Evolutionary conservation across 2,797 vertebrate genomes (phyloP), one percentile per base, ranked within the genome.

Genomic region (Lepilemur septentrionalis): DNA sequence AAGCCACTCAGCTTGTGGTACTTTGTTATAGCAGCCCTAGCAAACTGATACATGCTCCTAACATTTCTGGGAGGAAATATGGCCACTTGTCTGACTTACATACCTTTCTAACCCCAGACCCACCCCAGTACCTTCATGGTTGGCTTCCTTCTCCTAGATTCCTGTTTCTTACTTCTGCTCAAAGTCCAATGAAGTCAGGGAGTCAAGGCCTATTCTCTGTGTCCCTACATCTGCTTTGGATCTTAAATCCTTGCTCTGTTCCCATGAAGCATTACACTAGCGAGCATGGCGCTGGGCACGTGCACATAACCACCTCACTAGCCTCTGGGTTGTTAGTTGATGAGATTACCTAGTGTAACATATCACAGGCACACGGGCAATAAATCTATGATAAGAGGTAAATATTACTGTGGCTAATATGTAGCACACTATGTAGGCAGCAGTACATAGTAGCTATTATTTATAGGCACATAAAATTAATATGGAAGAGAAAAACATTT

Each of bases 401-500:
- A 91, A 46, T 48, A 69, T 83, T 63, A 78, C 14, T 43, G 5
- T 72, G 25, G 25, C 23, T 55, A 65, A 65, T 65, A 32, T 65
- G 14, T 65, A n/a, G 32, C 15, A 65, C 30, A 65, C 63, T 18
- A 9, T n/a, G 2, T 52, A 76, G 67, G 35, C 22, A 80, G 32
- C 13, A 57, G 43, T 76, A 48, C 43, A 9, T 25, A 23, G 9
- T 41, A 80, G 30, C 5, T 57, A 67, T 46, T 59, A 65, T 93
- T 92, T 91, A 82, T 4, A 94, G 65, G 75, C 30, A 80, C 32
- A 90, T 8, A 90, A 92, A 95, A 83, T 97, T 91, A 76, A 73
- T 80, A 35, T 57, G 3, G 35, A 65, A 86, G 38, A 70, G 28
- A 82, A 86, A 28, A 86, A 55, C 57, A 32, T 30, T 14, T 32